Base-by-base conservation (phyloP, 2,113 vertebrate genomes). In the Ranitomeya imitator region DNA sequence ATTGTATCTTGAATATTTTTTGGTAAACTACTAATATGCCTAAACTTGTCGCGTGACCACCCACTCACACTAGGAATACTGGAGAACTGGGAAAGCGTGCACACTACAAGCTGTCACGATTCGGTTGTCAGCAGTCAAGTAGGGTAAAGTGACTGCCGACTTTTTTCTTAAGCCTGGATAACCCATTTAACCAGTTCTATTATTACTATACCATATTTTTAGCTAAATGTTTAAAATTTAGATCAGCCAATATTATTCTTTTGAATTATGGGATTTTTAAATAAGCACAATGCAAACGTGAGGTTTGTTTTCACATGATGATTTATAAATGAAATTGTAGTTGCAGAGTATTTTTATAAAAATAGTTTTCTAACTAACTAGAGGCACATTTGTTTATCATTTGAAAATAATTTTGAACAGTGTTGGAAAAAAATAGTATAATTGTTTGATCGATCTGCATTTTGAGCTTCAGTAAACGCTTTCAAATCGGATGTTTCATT, bases 401-500 rank as follows among this genome's bases (percentile, higher is more conserved):
- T 57, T 77, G 31, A 57, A 78, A 31, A 78, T 9, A 60, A 78
- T 86, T 2, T 52, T 65, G 63, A 63, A 74, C 21, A 61, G 54
- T 76, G 54, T 31, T 60, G 37, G n/a, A 76, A 85, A 74, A 85
- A 15, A 71, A 85, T 14, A 31, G 6, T 31, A 61, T 63, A 52
- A 78, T 78, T 78, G 26, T 31, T 31, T 31, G 26, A 31, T n/a
- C 26, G 26, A 31, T 31, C 26, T 31, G 26, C 26, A 31, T 31
- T 31, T 31, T 31, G 26, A 31, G 26, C 26, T 31, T 31, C 26
- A 31, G 26, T n/a, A n/a, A n/a, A n/a, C n/a, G n/a, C 26, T 31
- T 86, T 79, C 45, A 61, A 86, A 86, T 37, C 52, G 60, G 73
- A 79, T 79, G 59, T 79, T 78, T 86, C 65, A 77, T 86, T 86